Evolutionary conservation across 2,113 vertebrate genomes (phyloP), one percentile per base, ranked within the genome.

Genomic region (Psilopsiagon aurifrons): DNA sequence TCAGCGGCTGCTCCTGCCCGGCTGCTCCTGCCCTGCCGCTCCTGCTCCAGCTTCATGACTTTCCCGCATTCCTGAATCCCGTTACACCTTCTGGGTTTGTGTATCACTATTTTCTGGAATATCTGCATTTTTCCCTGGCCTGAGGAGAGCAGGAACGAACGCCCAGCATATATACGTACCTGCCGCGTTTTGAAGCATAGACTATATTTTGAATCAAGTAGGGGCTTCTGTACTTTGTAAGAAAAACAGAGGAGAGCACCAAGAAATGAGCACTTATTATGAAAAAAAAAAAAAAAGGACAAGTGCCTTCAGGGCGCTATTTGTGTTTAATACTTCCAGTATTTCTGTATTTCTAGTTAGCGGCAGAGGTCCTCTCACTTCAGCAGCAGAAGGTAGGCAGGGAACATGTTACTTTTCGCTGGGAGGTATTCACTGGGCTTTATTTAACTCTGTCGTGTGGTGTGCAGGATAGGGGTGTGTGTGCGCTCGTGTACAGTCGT

Each of bases 361-460:
- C n/a, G 10, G 27, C 86, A 86, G 57, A 52, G 83, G 86, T 66
- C 66, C 78, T 66, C 62, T 62, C 89, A 41, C 43, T 7, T 71
- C 74, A 39, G 7, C 11, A 78, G 86, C 73, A 88, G 83, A 60
- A 87, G 89, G 89, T 7, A 55, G 84, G 52, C 78, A 83, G 67
- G 87, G 35, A 76, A 73, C 19, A 25, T 39, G 51, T 33, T 64
- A 3, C n/a, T 69, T 66, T 54, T 64, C 6, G 3, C 4, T n/a
- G 47, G 52, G 41, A 79, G 52, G 47, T 59, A 47, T 35, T 51
- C 77, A 9, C 60, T 13, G 81, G 57, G 74, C 44, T 92, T 29
- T 52, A 7, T 83, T 66, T 69, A 33, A 49, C 59, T 39, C 64
- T 69, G 31, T 15, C 55, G 4, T 75, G 49, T 25, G 78, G 69